Conservation (phyloP, 64 coral and sea anemone genomes). For the Porites australiensis region DNA sequence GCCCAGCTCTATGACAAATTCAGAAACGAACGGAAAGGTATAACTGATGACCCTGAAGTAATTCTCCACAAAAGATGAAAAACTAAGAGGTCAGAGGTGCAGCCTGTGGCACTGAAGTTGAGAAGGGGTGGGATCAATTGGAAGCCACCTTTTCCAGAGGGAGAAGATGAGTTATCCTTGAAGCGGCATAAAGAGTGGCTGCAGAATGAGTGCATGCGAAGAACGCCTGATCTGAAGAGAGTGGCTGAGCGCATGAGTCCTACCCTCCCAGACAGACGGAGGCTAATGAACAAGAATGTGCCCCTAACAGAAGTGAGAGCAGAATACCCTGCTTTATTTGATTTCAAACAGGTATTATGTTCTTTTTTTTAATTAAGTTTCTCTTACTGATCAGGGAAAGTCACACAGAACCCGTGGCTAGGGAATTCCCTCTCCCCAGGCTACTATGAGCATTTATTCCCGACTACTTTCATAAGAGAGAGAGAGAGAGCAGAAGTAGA, state of each 20-base stretch:
- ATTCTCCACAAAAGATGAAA: slow-evolving; percentile 20
- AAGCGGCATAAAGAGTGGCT: slow-evolving; percentile 59
- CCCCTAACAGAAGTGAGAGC: slow-evolving; percentile 29
- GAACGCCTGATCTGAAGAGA: slow-evolving; percentile 32
- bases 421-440: too few relatives aligned
- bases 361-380: too few relatives aligned
- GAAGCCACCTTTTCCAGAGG: slow-evolving; percentile 66
- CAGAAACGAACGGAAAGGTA: slow-evolving; percentile 47
- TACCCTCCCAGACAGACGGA: slow-evolving; percentile 56
- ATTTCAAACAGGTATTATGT: slow-evolving; percentile 51
- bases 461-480: too few relatives aligned
- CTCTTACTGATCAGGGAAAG: too few relatives aligned
- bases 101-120: slow-evolving; percentile 8
- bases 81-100: not conserved
- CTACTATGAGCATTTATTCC: too few relatives aligned
- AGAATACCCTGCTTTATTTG: slow-evolving; percentile 75
- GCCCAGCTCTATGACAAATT: slow-evolving; percentile 40
- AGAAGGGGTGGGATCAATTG: slow-evolving; percentile 56
- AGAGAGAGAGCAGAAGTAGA: too few relatives aligned
- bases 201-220: slow-evolving; percentile 38
- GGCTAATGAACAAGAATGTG: slow-evolving; percentile 62
- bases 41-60: slow-evolving; percentile 34
- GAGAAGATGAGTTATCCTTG: slow-evolving; percentile 67
- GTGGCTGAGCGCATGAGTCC: slow-evolving; percentile 47
- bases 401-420: too few relatives aligned